These are phyloP conservation scores for Pachydiplax longipennis DNA, from an alignment of 2,888 invertebrate species.

Conservation along the genomic window DNA sequence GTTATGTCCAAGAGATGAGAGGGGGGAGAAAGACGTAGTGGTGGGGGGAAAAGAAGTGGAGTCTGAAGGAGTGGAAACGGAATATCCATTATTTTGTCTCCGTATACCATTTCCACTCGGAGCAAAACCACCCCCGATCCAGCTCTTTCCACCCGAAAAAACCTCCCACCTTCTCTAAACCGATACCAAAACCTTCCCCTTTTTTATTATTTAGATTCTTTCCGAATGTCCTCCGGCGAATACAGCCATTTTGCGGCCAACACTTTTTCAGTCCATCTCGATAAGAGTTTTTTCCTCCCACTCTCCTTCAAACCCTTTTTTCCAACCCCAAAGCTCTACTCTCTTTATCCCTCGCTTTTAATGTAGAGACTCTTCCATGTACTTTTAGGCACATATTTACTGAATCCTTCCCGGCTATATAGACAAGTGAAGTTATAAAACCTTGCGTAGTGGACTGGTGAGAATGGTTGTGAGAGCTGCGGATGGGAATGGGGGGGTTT, in stretches of 20 bases:
- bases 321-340: neutral
- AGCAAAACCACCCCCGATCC: neutral
- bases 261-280: conserved; percentile 40
- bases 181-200: neutral
- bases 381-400: conserved; percentile 16
- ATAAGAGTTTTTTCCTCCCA: neutral
- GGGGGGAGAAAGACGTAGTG: neutral
- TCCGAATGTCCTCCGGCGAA: conserved; percentile 10
- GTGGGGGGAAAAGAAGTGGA: neutral
- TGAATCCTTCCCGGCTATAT: conserved; percentile 8
- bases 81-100: conserved; percentile 26
- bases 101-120: neutral
- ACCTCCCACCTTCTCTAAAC: neutral
- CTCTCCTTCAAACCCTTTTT: neutral
- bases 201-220: conserved; percentile 39
- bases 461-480: neutral
- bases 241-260: conserved; percentile 29
- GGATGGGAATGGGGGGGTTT: neutral
- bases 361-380: neutral
- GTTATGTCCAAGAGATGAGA: neutral
- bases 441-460: neutral
- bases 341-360: neutral
- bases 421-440: neutral
- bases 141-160: neutral
- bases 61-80: neutral